Percentiles rank a stretch among this genome's conserved stretches.
Evolutionary conservation across 2,113 vertebrate species (phyloP).

Genomic region (Nematolebias whitei): DNA sequence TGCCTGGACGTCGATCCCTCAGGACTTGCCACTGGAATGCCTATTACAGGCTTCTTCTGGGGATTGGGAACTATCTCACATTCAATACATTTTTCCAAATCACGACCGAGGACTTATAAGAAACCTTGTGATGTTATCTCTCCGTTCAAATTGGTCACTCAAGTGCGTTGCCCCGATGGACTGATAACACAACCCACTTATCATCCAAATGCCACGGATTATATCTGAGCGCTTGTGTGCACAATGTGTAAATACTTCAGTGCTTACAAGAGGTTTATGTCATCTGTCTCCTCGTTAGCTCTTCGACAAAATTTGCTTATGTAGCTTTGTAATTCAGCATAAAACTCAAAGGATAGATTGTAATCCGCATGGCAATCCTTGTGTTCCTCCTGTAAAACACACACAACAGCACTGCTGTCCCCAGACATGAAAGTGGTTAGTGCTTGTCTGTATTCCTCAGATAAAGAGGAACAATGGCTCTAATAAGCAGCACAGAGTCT

Average conservation of each 20-base stretch:
- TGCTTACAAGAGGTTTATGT: constrained; percentile 4
- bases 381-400: constrained; percentile 61
- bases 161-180: constrained; percentile 55
- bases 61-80: constrained; percentile 47
- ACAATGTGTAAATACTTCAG: constrained; percentile 28
- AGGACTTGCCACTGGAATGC: constrained; percentile 56
- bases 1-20: constrained; percentile 59
- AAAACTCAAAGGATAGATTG: constrained; percentile 65
- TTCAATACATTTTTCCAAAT: constrained; percentile 67
- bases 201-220: constrained; percentile 36
- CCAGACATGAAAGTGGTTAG: constrained; percentile 60
- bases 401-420: constrained; percentile 52
- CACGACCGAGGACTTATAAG: constrained; percentile 62
- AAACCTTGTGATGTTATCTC: constrained; percentile 61
- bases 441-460: constrained; percentile 78
- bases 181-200: constrained; percentile 52
- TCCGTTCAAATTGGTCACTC: constrained; percentile 51
- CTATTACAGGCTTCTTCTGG: constrained; percentile 49
- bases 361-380: constrained; percentile 63
- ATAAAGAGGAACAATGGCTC: constrained; percentile 84
- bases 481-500: constrained; percentile 79
- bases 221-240: constrained; percentile 39
- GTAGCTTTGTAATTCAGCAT: constrained; percentile 42
- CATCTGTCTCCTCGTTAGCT: constrained; percentile 31
- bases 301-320: constrained; percentile 51